Conservation (phyloP, 1,140 invertebrate genomes). For the Dryas iulia region DNA sequence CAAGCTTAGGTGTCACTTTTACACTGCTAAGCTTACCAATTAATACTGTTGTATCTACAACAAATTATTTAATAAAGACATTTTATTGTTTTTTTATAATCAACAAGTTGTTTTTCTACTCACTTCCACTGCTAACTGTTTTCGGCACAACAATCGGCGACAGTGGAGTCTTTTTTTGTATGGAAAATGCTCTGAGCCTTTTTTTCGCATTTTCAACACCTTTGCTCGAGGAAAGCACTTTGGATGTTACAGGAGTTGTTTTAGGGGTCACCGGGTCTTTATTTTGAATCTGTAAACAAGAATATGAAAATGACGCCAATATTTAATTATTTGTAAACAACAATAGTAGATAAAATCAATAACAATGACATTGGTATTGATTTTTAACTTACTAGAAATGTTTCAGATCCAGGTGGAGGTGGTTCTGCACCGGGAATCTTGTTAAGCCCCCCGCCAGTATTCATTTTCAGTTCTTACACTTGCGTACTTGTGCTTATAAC, state of each 20-base stretch:
- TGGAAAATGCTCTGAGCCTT: slow-evolving; percentile 70
- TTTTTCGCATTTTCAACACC: slow-evolving; percentile 72
- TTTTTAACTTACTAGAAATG: slow-evolving; percentile 10
- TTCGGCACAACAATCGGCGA: slow-evolving; percentile 49
- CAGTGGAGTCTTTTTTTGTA: slow-evolving; percentile 68
- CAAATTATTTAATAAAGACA: background rate
- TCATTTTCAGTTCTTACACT: slow-evolving; percentile 19
- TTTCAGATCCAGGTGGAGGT: slow-evolving; percentile 33
- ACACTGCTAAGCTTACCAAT: slow-evolving; percentile 62
- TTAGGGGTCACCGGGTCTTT: background rate
- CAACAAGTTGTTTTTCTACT: slow-evolving; percentile 22
- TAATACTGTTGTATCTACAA: slow-evolving; percentile 57
- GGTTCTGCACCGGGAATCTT: slow-evolving; percentile 25
- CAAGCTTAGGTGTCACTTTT: slow-evolving; percentile 50
- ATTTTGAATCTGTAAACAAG: slow-evolving; percentile 4
- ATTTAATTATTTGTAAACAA: background rate
- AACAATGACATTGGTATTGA: background rate
- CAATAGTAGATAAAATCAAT: background rate
- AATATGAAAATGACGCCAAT: background rate
- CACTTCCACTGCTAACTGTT: slow-evolving; percentile 47
- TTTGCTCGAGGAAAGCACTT: slow-evolving; percentile 41
- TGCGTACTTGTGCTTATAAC: background rate
- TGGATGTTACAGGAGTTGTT: background rate
- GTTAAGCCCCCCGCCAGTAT: slow-evolving; percentile 16
- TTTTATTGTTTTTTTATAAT: background rate